These are phyloP conservation scores for Thaleichthys pacificus DNA, from an alignment of 2,797 vertebrate species.

Conservation along the genomic window DNA sequence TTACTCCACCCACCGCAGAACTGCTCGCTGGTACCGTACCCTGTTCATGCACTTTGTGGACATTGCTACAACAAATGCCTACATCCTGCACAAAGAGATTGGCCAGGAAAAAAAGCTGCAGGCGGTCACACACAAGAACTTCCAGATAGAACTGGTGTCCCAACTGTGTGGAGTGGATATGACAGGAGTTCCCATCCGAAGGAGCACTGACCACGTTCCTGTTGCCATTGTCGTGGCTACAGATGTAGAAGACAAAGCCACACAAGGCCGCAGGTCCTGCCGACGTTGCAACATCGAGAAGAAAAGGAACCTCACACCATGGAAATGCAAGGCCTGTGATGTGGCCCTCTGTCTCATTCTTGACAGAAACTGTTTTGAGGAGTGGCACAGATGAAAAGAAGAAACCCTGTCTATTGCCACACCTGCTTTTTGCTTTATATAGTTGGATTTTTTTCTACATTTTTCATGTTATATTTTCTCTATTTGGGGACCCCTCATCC, in stretches of 20 bases:
- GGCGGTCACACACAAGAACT: constrained; percentile 23
- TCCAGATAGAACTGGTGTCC: not conserved
- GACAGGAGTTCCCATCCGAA: not conserved
- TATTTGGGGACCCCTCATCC: not conserved
- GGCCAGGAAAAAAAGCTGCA: not conserved
- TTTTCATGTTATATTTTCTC: not conserved
- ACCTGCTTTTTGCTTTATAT: constrained; percentile 4
- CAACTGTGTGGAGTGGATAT: not conserved
- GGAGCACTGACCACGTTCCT: constrained; percentile 1
- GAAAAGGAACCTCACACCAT: no score
- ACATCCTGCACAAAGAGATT: constrained; percentile 31
- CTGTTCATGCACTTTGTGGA: constrained; percentile 42
- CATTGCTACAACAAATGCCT: constrained; percentile 33
- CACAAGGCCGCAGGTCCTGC: constrained; percentile 11
- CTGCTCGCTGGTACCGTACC: constrained; percentile 29
- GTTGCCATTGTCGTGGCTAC: not conserved
- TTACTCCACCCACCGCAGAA: constrained; percentile 16
- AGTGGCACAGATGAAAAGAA: constrained; percentile 2
- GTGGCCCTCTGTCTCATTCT: constrained; percentile 16
- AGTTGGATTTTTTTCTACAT: not conserved
- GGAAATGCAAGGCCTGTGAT: constrained; percentile 12
- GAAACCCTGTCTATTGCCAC: not conserved
- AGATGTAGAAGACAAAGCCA: constrained; percentile 5
- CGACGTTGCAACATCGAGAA: not conserved
- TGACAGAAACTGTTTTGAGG: constrained; percentile 5